Conservation (phyloP, 2,113 vertebrate genomes). For the Colossoma macropomum region DNA sequence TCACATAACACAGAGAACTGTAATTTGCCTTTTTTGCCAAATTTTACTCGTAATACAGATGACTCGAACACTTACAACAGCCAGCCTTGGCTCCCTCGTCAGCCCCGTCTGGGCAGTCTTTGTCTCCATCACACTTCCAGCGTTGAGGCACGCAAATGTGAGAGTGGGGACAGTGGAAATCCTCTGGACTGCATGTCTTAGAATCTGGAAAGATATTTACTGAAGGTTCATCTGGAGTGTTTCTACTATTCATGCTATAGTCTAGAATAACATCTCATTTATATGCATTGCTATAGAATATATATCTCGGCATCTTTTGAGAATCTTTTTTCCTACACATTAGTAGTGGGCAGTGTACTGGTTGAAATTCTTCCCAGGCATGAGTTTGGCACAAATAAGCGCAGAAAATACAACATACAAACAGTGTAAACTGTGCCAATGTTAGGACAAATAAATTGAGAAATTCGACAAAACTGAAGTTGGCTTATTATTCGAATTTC, state of each 20-base stretch:
- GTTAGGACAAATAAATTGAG: too few species aligned
- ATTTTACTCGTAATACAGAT: neutral
- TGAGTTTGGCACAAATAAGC: too few species aligned
- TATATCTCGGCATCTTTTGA: neutral
- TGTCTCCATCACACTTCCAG: conserved; percentile 95
- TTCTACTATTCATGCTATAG: neutral
- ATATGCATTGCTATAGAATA: neutral
- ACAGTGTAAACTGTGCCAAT: too few species aligned
- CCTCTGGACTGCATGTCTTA: conserved; percentile 88
- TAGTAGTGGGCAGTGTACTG: too few species aligned
- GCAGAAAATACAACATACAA: too few species aligned
- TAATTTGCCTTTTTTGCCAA: too few species aligned
- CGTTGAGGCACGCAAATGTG: conserved; percentile 88
- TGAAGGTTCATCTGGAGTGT: neutral
- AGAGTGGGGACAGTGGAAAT: conserved; percentile 91
- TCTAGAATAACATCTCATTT: neutral
- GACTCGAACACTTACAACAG: conserved; percentile 82
- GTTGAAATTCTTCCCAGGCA: too few species aligned
- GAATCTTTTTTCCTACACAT: too few species aligned
- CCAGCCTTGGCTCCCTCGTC: conserved; percentile 89
- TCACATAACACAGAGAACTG: too few species aligned
- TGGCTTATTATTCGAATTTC: too few species aligned
- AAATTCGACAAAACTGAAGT: too few species aligned
- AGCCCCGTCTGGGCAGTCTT: conserved; percentile 89
- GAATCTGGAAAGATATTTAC: conserved; percentile 71